phyloP scores from a whole-genome alignment of 2,888 invertebrate species.

The Amiota minor region DNA sequence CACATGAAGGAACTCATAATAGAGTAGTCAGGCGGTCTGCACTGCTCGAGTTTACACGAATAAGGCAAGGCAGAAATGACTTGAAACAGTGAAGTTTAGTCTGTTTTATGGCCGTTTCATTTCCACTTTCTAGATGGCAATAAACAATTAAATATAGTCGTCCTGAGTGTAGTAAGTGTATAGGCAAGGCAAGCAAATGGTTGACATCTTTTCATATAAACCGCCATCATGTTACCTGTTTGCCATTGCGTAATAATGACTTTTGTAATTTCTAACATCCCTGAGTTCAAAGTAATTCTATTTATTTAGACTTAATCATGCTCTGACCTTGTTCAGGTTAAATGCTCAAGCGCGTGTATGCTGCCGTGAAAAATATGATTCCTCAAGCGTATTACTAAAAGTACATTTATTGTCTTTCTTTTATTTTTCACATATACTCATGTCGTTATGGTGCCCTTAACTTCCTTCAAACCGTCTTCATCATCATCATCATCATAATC shows the following conservation, averaged over 20 bases:
- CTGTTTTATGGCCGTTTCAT: conserved; percentile 2
- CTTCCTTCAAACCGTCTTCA: too few species aligned
- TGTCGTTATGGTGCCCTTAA: too few species aligned
- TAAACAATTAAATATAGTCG: conserved; percentile 23
- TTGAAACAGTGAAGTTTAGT: too few species aligned
- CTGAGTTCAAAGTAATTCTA: conserved; percentile 5
- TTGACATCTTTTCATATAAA: too few species aligned
- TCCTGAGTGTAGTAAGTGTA: not conserved
- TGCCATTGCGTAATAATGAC: too few species aligned
- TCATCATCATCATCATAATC: not conserved
- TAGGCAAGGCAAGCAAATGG: not conserved
- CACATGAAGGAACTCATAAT: not conserved
- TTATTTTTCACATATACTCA: too few species aligned
- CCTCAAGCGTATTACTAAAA: not conserved
- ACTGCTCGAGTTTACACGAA: too few species aligned
- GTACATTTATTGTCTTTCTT: not conserved
- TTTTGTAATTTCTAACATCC: too few species aligned
- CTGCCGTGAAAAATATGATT: conserved; percentile 8
- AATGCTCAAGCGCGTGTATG: not conserved
- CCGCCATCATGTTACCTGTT: too few species aligned
- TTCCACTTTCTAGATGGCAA: conserved; percentile 2
- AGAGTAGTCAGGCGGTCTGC: not conserved
- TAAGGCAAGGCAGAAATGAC: not conserved
- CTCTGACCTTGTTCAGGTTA: not conserved
- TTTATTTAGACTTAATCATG: conserved; percentile 23